Base-by-base conservation (phyloP, 2,113 vertebrate species). In the Pimephales promelas region DNA sequence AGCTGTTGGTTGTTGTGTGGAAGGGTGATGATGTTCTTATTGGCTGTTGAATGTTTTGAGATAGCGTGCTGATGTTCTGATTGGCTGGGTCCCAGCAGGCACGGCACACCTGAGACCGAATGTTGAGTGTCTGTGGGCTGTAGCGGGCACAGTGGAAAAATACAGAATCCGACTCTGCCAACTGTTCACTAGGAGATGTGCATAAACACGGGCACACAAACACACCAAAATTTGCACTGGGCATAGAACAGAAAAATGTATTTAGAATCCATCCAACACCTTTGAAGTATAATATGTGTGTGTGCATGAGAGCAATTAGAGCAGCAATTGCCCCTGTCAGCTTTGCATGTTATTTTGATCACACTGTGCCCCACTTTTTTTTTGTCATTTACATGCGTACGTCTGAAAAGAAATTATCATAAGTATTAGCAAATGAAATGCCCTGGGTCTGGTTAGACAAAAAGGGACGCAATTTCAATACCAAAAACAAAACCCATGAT, bases 61-160 rank as follows among this genome's bases (percentile, higher is more conserved):
- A 34, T 40, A 28, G 28, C 5, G 10, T 5, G 40, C 22, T 61
- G 47, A 40, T 79, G 64, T 54, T 79, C 85, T 74, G 11, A 83
- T 83, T 86, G 85, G 76, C 62, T 71, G 75, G 31, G 16, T 3
- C 43, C 54, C 83, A 72, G 83, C 24, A 28, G 47, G 68, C 47
- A 59, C 43, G 75, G 59, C 28, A 81, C 86, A 87, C 86, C 86
- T 84, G 86, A 71, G 54, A 84, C 82, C 20, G 36, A 43, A 75
- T 81, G 70, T 49, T 76, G 75, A 70, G 47, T 83, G 34, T 79
- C 47, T 86, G 71, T 59, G 49, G 56, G 70, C 85, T 86, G 77
- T 52, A 76, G 77, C 26, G 20, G 72, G 34, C 71, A 77, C 59
- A 84, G 61, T 36, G 77, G 85, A 84, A 86, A 86, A 86, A 81